These are phyloP conservation scores for Acanthurus lineatus DNA, from an alignment of 2,797 vertebrate species.

Conservation along the genomic window DNA sequence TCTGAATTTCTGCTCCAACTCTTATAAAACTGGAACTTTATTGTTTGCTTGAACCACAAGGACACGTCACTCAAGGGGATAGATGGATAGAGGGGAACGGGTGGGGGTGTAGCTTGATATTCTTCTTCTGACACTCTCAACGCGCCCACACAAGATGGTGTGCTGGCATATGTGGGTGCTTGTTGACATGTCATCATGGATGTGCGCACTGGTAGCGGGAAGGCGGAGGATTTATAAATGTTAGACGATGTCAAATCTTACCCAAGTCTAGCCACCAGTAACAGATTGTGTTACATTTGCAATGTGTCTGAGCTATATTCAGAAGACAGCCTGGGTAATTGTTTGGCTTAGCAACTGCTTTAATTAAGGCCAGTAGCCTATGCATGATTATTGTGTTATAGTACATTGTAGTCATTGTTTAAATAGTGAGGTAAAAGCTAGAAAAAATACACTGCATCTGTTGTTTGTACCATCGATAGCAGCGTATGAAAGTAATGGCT, in stretches of 20 bases:
- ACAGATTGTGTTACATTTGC: slow-evolving; percentile 33
- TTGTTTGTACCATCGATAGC: background rate
- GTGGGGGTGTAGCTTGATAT: slow-evolving; percentile 39
- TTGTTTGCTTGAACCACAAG: slow-evolving; percentile 38
- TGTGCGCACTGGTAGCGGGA: slow-evolving; percentile 32
- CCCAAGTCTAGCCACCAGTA: slow-evolving; percentile 19
- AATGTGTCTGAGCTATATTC: slow-evolving; percentile 28
- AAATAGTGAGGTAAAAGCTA: background rate
- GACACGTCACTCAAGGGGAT: slow-evolving; percentile 51
- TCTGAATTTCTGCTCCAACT: slow-evolving; percentile 16
- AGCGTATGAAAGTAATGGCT: background rate
- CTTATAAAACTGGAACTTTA: slow-evolving; percentile 24
- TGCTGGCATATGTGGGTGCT: slow-evolving; percentile 61
- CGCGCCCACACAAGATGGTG: slow-evolving; percentile 50
- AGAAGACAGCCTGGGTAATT: slow-evolving; percentile 8
- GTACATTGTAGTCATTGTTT: slow-evolving; percentile 26
- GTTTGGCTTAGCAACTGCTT: slow-evolving; percentile 31
- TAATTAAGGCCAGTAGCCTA: slow-evolving; percentile 22
- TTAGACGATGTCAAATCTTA: slow-evolving; percentile 33
- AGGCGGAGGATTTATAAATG: slow-evolving; percentile 45
- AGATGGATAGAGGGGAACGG: slow-evolving; percentile 12
- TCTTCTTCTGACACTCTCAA: slow-evolving; percentile 57
- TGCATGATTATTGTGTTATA: background rate
- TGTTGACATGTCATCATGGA: slow-evolving; percentile 62
- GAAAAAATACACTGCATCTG: background rate